Conservation (phyloP, 1,140 invertebrate species). For the Drosophila ironensis region DNA sequence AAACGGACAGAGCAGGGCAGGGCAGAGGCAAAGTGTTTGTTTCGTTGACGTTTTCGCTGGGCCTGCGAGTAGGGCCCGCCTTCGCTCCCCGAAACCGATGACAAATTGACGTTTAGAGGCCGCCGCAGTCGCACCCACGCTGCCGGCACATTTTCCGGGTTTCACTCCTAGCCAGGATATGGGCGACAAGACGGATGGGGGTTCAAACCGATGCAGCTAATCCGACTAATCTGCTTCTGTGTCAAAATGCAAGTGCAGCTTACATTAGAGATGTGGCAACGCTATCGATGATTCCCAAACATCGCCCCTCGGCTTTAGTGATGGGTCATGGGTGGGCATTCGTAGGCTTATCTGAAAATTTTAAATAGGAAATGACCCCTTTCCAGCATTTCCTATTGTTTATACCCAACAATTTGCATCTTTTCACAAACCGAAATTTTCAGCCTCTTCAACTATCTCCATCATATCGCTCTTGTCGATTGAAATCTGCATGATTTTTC, state of each 20-base stretch:
- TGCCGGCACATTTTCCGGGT: slow-evolving; percentile 43
- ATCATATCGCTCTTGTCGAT: too few species aligned
- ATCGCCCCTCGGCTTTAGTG: too few species aligned
- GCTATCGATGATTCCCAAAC: background rate
- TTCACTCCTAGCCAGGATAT: slow-evolving; percentile 18
- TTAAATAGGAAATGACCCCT: too few species aligned
- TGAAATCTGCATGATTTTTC: too few species aligned
- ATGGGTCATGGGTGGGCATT: too few species aligned
- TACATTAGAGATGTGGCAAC: background rate
- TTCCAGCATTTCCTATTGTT: too few species aligned
- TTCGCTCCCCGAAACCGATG: slow-evolving; percentile 1
- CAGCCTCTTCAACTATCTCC: too few species aligned
- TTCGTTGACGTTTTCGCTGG: slow-evolving; percentile 41
- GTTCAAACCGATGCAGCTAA: slow-evolving; percentile 1
- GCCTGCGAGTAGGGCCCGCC: slow-evolving; percentile 3
- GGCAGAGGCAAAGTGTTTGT: slow-evolving; percentile 26
- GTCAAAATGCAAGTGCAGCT: slow-evolving; percentile 9
- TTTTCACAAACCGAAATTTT: too few species aligned
- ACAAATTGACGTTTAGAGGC: slow-evolving; percentile 20
- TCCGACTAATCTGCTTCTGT: slow-evolving; percentile 29
- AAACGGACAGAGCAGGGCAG: too few species aligned
- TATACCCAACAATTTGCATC: too few species aligned
- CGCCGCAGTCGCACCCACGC: slow-evolving; percentile 19
- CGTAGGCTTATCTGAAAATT: too few species aligned
- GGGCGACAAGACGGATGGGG: background rate